Evolutionary conservation across 2,888 invertebrate species (phyloP).

Genomic region (Acanthopleura granulata): DNA sequence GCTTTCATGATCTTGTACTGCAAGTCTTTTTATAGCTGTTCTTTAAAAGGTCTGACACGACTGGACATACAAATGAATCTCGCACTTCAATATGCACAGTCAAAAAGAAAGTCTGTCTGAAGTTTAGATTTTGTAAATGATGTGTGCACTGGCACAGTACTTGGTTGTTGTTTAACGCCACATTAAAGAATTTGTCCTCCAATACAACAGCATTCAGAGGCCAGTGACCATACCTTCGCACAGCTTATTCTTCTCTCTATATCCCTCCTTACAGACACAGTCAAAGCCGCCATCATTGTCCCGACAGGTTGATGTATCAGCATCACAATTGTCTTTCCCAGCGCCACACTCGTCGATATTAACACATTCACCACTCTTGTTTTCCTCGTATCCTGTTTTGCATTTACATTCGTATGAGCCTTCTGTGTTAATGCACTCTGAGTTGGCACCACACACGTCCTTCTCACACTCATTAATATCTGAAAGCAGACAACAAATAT

Average conservation of each 20-base stretch:
- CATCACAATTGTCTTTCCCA: not conserved
- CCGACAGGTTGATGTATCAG: not conserved
- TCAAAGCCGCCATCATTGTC: not conserved
- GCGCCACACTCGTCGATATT: not conserved
- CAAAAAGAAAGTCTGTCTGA: too few relatives aligned
- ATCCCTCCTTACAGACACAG: not conserved
- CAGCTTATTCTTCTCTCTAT: not conserved
- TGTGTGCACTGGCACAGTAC: too few relatives aligned
- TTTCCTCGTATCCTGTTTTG: not conserved
- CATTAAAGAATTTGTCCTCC: too few relatives aligned
- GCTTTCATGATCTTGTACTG: too few relatives aligned
- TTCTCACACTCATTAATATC: constrained; percentile 11
- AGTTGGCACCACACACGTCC: not conserved
- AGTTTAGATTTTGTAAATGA: too few relatives aligned
- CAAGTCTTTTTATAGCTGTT: too few relatives aligned
- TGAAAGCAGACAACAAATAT: not conserved
- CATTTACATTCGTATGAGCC: not conserved
- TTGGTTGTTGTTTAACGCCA: too few relatives aligned
- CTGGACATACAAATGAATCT: too few relatives aligned
- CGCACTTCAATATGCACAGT: too few relatives aligned
- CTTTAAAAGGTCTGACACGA: too few relatives aligned
- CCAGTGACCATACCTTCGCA: not conserved
- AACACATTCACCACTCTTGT: not conserved
- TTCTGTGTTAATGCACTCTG: not conserved
- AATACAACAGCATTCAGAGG: not conserved